phyloP scores from a whole-genome alignment of 2,113 vertebrate genomes.

The Strigops habroptila region DNA sequence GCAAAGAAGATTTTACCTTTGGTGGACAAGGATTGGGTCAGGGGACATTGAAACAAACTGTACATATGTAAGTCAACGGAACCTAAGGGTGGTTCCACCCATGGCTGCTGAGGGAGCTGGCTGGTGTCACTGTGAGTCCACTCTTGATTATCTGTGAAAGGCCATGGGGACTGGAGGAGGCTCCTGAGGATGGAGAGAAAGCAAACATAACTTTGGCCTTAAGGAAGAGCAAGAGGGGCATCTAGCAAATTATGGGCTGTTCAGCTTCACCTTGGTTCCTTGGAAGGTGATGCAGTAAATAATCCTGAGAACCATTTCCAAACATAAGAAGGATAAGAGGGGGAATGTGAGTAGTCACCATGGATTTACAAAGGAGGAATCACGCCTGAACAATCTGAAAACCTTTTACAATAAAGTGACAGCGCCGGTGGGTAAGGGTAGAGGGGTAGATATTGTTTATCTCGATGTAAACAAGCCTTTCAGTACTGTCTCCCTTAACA shows the following conservation, averaged over 20 bases:
- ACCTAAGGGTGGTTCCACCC: accelerated
- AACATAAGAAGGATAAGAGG: neutral
- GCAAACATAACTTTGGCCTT: neutral
- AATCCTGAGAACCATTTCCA: neutral
- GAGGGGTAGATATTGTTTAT: neutral
- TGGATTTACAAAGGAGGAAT: neutral
- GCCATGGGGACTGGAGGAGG: accelerated
- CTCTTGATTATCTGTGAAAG: neutral
- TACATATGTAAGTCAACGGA: accelerated
- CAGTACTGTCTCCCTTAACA: neutral
- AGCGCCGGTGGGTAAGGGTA: neutral
- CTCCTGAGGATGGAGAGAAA: neutral
- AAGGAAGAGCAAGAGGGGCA: neutral
- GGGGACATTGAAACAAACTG: neutral
- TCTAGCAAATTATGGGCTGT: neutral
- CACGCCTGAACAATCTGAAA: neutral
- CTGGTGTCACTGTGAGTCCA: neutral
- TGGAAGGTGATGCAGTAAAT: neutral
- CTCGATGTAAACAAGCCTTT: neutral
- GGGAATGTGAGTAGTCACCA: neutral
- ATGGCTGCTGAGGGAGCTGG: neutral
- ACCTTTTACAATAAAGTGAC: neutral
- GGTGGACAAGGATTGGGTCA: neutral
- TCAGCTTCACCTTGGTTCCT: neutral
- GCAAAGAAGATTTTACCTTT: neutral